Base-by-base conservation (phyloP, 23 tunicate species). In the Trididemnum clinides region DNA sequence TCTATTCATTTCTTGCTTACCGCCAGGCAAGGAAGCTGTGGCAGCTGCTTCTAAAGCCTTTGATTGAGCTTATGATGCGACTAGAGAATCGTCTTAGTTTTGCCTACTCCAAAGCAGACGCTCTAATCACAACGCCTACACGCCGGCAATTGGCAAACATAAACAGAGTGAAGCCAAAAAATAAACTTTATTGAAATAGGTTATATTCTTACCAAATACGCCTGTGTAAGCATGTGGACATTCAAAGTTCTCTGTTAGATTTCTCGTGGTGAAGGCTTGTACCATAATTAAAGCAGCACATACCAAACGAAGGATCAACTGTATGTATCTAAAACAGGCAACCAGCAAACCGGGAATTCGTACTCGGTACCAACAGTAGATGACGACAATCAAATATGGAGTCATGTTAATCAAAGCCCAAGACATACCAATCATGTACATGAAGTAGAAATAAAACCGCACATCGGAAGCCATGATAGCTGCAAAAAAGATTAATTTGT, bases 341-440 rank as follows among this genome's bases (percentile, higher is more conserved):
- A 87, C 96, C 90, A 90, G 34, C 80, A 95, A 73, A 25, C 96
- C 99, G 4, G 99, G 99, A 28, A 95, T 95, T 28, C 95, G 82
- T 26, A 88, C 92, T 30, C 99, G 91, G 77, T 95, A 95, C 99
- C 99, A 95, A 54, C 99, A 95, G 87, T 95, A 95, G 87, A 95
- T 95, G 59, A 95, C 96, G 71, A 95, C 99, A 78, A 95, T 95
- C 74, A 95, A 83, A 65, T 95, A 95, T 0, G 99, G 99, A 1
- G 90, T 89, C 96, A 95, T 87, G 90, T 95, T 95, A 64, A 90
- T 90, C 64, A 95, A 34, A 71, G 99, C 92, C 99, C 99, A 95
- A 36, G 96, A 91, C 99, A 95, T 95, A 58, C 99, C 99, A 81
- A 90, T 90, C 96, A 90, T 90, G 96, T 95, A 95, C 99, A 95